phyloP scores from a whole-genome alignment of 2,888 invertebrate species.

The Archaeoteleia sp. region DNA sequence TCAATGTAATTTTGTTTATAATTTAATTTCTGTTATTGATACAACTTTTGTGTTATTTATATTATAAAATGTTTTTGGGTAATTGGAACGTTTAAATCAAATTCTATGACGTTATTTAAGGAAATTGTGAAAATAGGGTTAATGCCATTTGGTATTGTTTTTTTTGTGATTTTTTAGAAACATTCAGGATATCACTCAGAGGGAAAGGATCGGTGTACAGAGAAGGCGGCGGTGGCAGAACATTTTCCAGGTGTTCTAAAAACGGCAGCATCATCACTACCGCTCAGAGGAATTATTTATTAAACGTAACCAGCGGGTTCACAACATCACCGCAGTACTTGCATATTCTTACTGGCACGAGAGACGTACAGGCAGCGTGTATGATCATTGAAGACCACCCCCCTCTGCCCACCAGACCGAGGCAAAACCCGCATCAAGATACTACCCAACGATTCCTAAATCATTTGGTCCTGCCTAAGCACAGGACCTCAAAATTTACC shows the following conservation, averaged over 20 bases:
- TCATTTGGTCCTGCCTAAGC: slow-evolving; percentile 72
- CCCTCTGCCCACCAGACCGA: slow-evolving; percentile 73
- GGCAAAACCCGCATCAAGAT: slow-evolving; percentile 73
- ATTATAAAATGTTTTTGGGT: too few species aligned
- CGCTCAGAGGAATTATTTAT: slow-evolving; percentile 63
- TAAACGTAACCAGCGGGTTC: slow-evolving; percentile 63
- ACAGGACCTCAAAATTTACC: slow-evolving; percentile 95
- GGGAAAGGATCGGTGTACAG: slow-evolving; percentile 79
- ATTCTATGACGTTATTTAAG: too few species aligned
- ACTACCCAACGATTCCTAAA: slow-evolving; percentile 72
- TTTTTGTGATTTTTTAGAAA: too few species aligned
- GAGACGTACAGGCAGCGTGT: slow-evolving; percentile 74
- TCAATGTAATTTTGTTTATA: too few species aligned
- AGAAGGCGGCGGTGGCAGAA: slow-evolving; percentile 73
- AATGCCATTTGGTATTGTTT: too few species aligned
- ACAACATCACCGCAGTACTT: slow-evolving; percentile 66
- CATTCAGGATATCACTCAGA: slow-evolving; percentile 90
- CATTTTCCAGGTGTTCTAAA: slow-evolving; percentile 67
- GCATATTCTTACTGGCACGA: slow-evolving; percentile 69
- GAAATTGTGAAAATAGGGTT: too few species aligned
- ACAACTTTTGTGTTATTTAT: too few species aligned
- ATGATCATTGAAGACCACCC: slow-evolving; percentile 74
- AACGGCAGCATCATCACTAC: slow-evolving; percentile 70
- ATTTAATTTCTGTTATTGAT: too few species aligned
- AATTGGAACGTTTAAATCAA: too few species aligned